A percentile compares a stretch with the other conserved stretches of the same genome.
Conservation (phyloP, 2,888 invertebrate species). For the Eustalomyia histrio region DNA sequence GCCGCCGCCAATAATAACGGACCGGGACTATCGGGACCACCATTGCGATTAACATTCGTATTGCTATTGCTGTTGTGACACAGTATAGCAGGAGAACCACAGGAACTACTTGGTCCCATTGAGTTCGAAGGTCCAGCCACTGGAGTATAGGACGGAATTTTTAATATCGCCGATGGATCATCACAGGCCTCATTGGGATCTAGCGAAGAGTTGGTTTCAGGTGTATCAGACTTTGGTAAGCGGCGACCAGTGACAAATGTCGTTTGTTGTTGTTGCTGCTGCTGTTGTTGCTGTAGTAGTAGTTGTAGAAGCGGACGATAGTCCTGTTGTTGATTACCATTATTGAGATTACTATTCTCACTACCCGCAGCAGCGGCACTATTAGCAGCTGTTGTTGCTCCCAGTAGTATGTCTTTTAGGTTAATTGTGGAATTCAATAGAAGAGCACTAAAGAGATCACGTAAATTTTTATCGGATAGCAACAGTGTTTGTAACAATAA, state of each 20-base stretch:
- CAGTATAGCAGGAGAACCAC: slow-evolving; percentile 70
- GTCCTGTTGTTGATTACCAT: slow-evolving; percentile 70
- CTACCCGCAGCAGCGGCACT: slow-evolving; percentile 61
- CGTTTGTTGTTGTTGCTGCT: slow-evolving; percentile 69
- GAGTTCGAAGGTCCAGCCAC: slow-evolving; percentile 76
- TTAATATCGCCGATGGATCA: slow-evolving; percentile 89
- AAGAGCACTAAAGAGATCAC: slow-evolving; percentile 75
- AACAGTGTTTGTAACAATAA: slow-evolving; percentile 76
- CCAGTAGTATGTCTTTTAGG: slow-evolving; percentile 67
- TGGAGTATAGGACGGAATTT: slow-evolving; percentile 95
- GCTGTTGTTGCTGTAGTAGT: slow-evolving; percentile 71
- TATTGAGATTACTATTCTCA: slow-evolving; percentile 70
- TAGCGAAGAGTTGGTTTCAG: slow-evolving; percentile 79
- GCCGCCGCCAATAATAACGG: slow-evolving; percentile 74
- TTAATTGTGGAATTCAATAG: slow-evolving; percentile 72
- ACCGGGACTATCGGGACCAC: slow-evolving; percentile 78
- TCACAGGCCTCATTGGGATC: slow-evolving; percentile 80
- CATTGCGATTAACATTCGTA: slow-evolving; percentile 77
- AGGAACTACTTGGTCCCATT: slow-evolving; percentile 59
- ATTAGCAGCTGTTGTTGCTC: slow-evolving; percentile 62
- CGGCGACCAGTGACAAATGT: slow-evolving; percentile 71
- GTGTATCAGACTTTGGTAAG: slow-evolving; percentile 80
- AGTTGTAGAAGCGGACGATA: slow-evolving; percentile 73
- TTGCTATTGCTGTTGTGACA: slow-evolving; percentile 69
- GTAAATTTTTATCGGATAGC: slow-evolving; percentile 75